A percentile compares a stretch with the other conserved stretches of the same genome.
phyloP scores from a whole-genome alignment of 2,113 vertebrate species.

The Telmatochromis sp. region DNA sequence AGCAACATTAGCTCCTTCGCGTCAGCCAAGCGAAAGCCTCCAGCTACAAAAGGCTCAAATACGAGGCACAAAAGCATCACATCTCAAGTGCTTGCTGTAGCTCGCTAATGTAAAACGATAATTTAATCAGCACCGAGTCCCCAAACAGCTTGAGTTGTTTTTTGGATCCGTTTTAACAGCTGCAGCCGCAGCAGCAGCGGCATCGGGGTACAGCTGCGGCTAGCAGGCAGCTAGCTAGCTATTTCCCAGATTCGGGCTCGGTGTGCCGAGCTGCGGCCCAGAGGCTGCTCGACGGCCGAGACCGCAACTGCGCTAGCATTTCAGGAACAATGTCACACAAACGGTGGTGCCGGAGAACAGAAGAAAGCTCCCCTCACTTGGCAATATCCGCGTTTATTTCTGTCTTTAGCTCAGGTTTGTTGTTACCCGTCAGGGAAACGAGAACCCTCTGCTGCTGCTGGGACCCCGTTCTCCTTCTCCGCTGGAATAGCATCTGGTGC shows the following conservation, averaged over 20 bases:
- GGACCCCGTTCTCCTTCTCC: slow-evolving; percentile 33
- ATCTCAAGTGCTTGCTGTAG: slow-evolving; percentile 29
- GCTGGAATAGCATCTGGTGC: slow-evolving; percentile 68
- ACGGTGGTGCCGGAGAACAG: not conserved
- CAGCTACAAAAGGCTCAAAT: slow-evolving; percentile 33
- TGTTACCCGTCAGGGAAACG: slow-evolving; percentile 59
- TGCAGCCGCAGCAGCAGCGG: slow-evolving; percentile 22
- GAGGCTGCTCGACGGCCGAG: slow-evolving; percentile 43
- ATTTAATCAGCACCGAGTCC: slow-evolving; percentile 23
- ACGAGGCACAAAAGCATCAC: slow-evolving; percentile 38
- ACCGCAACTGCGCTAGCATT: slow-evolving; percentile 31
- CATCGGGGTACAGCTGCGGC: slow-evolving; percentile 59
- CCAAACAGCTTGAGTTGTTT: slow-evolving; percentile 24
- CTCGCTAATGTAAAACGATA: not conserved
- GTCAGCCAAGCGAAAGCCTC: slow-evolving; percentile 24
- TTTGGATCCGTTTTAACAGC: slow-evolving; percentile 36
- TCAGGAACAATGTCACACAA: not conserved
- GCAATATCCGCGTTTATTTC: not conserved
- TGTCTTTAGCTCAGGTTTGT: not conserved
- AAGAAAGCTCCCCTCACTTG: not conserved
- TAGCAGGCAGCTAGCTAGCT: slow-evolving; percentile 58
- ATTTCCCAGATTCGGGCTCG: slow-evolving; percentile 42
- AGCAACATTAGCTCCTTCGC: slow-evolving; percentile 42
- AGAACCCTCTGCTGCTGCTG: slow-evolving; percentile 32
- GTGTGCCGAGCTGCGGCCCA: slow-evolving; percentile 64